A percentile compares a stretch with the other conserved stretches of the same genome.
These are phyloP conservation scores for Argyra leucocephala DNA, from an alignment of 2,888 invertebrate species.

Conservation along the genomic window DNA sequence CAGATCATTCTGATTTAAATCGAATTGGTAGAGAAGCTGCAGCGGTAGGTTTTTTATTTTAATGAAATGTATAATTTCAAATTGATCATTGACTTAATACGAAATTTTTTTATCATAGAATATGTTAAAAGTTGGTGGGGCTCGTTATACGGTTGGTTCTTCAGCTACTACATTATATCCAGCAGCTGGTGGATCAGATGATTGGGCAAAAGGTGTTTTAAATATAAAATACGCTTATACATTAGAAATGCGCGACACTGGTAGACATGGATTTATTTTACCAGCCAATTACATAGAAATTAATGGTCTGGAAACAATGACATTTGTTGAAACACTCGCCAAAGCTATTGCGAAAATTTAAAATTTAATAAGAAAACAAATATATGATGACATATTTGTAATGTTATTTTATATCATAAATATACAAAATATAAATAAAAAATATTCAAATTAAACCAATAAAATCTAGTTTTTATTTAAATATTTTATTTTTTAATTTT, in stretches of 20 bases:
- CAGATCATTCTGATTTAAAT: conserved; percentile 61
- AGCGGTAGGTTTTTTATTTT: conserved; percentile 43
- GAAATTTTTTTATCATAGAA: conserved; percentile 45
- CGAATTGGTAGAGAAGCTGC: conserved; percentile 61
- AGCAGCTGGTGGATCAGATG: conserved; percentile 74
- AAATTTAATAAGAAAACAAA: no score
- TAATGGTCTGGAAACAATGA: conserved; percentile 65
- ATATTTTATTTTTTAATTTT: no score
- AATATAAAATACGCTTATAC: conserved; percentile 82
- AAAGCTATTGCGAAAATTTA: conserved; percentile 44
- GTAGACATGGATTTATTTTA: conserved; percentile 75
- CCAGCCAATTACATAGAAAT: conserved; percentile 67
- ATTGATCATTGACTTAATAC: neutral
- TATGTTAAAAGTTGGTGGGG: conserved; percentile 52
- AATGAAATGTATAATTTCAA: no score
- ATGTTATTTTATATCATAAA: no score
- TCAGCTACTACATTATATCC: conserved; percentile 71
- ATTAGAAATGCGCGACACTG: conserved; percentile 77
- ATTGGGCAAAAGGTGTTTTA: conserved; percentile 80
- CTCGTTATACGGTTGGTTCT: conserved; percentile 63
- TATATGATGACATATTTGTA: no score
- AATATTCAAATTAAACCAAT: no score
- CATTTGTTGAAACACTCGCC: conserved; percentile 58
- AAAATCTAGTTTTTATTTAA: no score
- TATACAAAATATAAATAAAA: no score